phyloP scores from a whole-genome alignment of 2,797 vertebrate genomes.

The Chanos chanos region DNA sequence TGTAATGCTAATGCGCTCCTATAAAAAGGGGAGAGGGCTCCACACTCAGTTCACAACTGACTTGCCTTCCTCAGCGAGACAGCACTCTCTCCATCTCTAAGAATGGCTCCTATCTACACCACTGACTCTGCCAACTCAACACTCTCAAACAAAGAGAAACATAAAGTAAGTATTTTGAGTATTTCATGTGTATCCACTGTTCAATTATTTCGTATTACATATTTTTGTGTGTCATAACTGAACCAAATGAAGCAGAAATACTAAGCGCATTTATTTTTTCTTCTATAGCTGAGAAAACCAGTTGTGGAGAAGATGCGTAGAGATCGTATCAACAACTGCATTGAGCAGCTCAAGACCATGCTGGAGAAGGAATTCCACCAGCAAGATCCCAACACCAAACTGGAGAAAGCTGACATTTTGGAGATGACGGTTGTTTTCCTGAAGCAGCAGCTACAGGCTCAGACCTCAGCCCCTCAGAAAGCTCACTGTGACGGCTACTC shows the following conservation, averaged over 20 bases:
- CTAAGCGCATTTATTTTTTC: constrained; percentile 34
- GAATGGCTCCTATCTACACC: constrained; percentile 38
- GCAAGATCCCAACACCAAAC: constrained; percentile 60
- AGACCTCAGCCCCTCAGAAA: constrained; percentile 35
- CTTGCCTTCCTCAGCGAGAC: constrained; percentile 48
- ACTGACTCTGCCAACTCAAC: constrained; percentile 43
- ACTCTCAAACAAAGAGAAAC: constrained; percentile 56
- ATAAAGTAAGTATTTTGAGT: constrained; percentile 57
- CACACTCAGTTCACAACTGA: constrained; percentile 45
- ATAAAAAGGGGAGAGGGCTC: constrained; percentile 69
- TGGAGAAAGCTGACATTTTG: constrained; percentile 68
- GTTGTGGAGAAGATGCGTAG: constrained; percentile 67
- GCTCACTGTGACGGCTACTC: constrained; percentile 69
- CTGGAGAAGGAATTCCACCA: constrained; percentile 63
- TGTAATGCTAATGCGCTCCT: constrained; percentile 62
- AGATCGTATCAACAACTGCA: constrained; percentile 65
- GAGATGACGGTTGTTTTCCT: constrained; percentile 70
- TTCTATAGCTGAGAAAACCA: constrained; percentile 72
- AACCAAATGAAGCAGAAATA: background rate
- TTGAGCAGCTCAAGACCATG: constrained; percentile 64
- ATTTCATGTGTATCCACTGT: background rate
- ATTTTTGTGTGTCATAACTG: background rate
- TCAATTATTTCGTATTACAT: background rate
- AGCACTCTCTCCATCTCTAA: constrained; percentile 28
- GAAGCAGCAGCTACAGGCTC: constrained; percentile 58